Evolutionary conservation across 2,797 vertebrate species (phyloP).

Genomic region (Syncerus caffer): DNA sequence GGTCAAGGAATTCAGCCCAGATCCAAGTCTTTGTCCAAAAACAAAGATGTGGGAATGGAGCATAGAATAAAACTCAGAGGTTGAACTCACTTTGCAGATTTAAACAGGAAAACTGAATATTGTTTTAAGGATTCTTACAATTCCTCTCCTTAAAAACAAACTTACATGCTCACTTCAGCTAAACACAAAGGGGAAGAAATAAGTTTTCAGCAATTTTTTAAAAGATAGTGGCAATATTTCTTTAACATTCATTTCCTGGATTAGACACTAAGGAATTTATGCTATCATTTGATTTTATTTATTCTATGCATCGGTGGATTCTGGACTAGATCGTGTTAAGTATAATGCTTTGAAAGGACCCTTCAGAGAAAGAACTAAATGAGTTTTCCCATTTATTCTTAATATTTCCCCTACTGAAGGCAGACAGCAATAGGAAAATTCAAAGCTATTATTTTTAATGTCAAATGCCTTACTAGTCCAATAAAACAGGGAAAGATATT

Average conservation of each 20-base stretch:
- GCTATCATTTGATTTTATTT: conserved; percentile 67
- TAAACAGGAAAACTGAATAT: neutral
- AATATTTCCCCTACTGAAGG: conserved; percentile 62
- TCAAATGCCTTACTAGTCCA: conserved; percentile 72
- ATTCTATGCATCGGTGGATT: conserved; percentile 52
- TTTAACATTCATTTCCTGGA: conserved; percentile 68
- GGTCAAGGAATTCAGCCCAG: neutral
- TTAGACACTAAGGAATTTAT: conserved; percentile 39
- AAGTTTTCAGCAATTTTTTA: conserved; percentile 22
- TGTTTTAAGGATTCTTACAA: neutral
- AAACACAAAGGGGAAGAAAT: neutral
- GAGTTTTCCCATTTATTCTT: conserved; percentile 68
- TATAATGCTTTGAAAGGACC: conserved; percentile 51
- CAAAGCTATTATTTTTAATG: conserved; percentile 78
- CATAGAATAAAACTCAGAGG: neutral
- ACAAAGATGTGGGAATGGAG: neutral
- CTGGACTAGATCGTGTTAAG: conserved; percentile 39
- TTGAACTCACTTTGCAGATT: neutral
- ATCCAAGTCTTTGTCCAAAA: neutral
- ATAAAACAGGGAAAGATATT: conserved; percentile 74
- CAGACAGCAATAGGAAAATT: conserved; percentile 70
- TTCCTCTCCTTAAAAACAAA: neutral
- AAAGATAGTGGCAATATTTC: conserved; percentile 56
- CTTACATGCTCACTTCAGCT: neutral
- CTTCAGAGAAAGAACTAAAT: conserved; percentile 70